Conservation (phyloP, 1,140 invertebrate genomes). For the Mactra quadrangularis region DNA sequence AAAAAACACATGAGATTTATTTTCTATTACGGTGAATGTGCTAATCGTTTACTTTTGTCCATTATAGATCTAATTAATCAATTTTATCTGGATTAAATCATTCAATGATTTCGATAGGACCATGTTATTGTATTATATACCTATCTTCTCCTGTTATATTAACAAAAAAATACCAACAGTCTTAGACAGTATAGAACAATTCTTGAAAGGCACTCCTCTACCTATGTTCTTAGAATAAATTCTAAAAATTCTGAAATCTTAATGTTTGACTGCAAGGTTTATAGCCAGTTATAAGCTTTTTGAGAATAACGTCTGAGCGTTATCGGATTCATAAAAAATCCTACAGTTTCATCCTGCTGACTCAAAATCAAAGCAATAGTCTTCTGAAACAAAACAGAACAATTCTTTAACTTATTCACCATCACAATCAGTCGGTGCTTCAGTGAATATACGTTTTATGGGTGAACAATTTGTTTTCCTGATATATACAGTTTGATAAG, state of each 20-base stretch:
- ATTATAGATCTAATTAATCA: no score
- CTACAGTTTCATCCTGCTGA: slow-evolving; percentile 24
- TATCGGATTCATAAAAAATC: slow-evolving; percentile 15
- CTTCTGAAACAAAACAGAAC: slow-evolving; percentile 50
- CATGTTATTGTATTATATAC: no score
- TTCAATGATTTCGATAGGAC: no score
- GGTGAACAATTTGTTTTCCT: slow-evolving; percentile 22
- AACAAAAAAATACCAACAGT: no score
- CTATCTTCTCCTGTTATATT: no score
- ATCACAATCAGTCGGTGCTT: slow-evolving; percentile 14
- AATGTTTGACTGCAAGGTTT: no score
- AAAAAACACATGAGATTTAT: no score
- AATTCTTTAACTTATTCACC: slow-evolving; percentile 10
- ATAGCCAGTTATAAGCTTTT: background rate
- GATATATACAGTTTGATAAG: slow-evolving; percentile 6
- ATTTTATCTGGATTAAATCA: no score
- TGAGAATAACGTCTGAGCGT: slow-evolving; percentile 18
- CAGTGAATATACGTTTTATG: slow-evolving; percentile 26
- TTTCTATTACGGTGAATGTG: no score
- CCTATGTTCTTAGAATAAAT: background rate
- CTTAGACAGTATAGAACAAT: no score
- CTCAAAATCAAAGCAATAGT: slow-evolving; percentile 18
- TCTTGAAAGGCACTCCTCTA: background rate
- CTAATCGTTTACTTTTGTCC: no score
- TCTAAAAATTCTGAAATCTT: background rate